Evolutionary conservation across 92 coral and sea anemone species (phyloP), one percentile per base, ranked within the genome.

Genomic region (Parazoanthus atlanticus): DNA sequence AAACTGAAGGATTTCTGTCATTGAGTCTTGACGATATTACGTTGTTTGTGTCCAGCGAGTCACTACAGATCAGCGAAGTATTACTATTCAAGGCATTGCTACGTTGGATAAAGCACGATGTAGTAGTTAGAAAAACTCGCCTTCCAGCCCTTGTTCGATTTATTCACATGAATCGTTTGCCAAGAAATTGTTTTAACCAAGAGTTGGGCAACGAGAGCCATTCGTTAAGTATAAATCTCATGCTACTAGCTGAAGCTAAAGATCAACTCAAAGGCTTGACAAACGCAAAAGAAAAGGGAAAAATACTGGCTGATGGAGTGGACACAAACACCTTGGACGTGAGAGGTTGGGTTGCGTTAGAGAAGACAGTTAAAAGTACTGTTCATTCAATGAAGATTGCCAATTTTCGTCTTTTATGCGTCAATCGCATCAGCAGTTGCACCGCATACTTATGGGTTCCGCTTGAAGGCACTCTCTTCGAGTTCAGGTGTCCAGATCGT

Each of bases 1-100:
- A 1, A 26, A 46, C 82, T 23, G 64, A 78, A 78, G 82, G 82
- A 4, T 78, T 78, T 78, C 66, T 78, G 64, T 78, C 82, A 25
- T 41, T 47, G 34, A 78, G 64, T 78, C 38, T 52, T n/a, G 65
- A 28, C 58, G 82, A 78, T 28, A 47, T 78, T 6, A 47, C 33
- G 64, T 13, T n/a, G 65, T n/a, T 78, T 4, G 36, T 78, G 21
- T 49, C 58, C 31, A 30, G n/a, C 6, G 82, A 78, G n/a, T 46
- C 82, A 78, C 64, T 78, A 30, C 61, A n/a, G 82, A 78, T 10
- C 36, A 43, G 82, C 9, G 82, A 78, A 49, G 58, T 25, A 15
- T 3, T 78, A n/a, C 23, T 78, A 21, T 46, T 78, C 30, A 28
- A n/a, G 7, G 82, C 82, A 5, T 41, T 78, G 82, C 30, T 78